Base-by-base conservation (phyloP, 2,888 invertebrate species). In the Melinaea marsaeus region DNA sequence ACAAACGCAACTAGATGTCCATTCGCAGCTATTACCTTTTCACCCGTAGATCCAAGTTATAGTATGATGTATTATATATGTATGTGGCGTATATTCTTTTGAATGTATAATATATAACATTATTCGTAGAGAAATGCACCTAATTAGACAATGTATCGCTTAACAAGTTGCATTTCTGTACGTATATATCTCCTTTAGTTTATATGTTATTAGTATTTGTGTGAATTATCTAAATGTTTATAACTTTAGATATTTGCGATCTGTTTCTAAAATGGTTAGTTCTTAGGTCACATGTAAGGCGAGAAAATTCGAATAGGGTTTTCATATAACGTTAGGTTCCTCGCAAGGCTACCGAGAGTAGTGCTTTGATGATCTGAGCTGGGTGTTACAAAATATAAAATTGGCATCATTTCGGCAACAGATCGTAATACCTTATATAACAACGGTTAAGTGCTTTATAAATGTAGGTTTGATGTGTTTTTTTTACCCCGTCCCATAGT, bases 391-490 rank as follows among this genome's bases (percentile, higher is more conserved):
- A 80, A 82, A 78, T 64, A 65, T 58, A 76, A 89, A 78, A 90
- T 90, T 88, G 90, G 90, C 88, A 86, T 85, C 88, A 89, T 90
- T 90, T 89, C 86, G 88, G 90, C 85, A 89, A 89, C 90, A 90
- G 90, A 89, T 90, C 90, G 90, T 90, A 90, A 90, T 74, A 79
- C 76, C 73, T 78, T 82, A 78, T 81, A 80, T 81, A 75, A 74
- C 78, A 79, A 79, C 83, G 79, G 75, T 76, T 74, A 73, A 79
- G 73, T 81, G 88, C 88, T 88, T 89, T 74, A 79, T 84, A 80
- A 69, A 34, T 55, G 80, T 86, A 83, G 82, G 83, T 84, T 86
- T 84, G 79, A 80, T 81, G 81, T 86, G 80, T 72, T 81, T 76
- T 84, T 69, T 75, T 83, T 82, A 80, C 77, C 84, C 81, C 76